These are phyloP conservation scores for Lepilemur ruficaudatus DNA, from an alignment of 2,797 vertebrate species.

Conservation along the genomic window DNA sequence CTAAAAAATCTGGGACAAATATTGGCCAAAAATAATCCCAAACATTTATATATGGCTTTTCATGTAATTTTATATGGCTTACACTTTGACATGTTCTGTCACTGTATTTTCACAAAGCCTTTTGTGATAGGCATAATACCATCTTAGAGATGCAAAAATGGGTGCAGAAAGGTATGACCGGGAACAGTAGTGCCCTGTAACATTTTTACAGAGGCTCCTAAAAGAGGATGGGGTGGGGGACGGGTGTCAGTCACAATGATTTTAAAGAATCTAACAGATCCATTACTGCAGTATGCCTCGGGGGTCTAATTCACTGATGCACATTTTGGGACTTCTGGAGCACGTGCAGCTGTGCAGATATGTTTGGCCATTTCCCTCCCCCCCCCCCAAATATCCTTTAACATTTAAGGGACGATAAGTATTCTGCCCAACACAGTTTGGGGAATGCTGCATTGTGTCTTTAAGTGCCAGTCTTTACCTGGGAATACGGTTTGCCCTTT, in stretches of 20 bases:
- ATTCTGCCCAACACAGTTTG: not conserved
- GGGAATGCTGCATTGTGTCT: not conserved
- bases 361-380: not conserved
- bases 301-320: not conserved
- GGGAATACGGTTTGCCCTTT: not conserved
- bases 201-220: not conserved
- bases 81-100: not conserved
- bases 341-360: not conserved
- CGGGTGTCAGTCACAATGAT: not conserved
- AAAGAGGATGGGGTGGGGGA: no score
- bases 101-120: not conserved
- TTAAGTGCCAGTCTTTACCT: not conserved
- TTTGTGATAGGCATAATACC: not conserved
- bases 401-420: not conserved
- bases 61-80: not conserved
- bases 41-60: not conserved
- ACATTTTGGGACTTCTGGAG: not conserved
- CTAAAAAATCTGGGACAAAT: not conserved
- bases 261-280: not conserved
- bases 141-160: not conserved
- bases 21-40: not conserved
- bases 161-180: not conserved
- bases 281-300: not conserved
- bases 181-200: not conserved
- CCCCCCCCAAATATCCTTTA: not conserved